Evolutionary conservation across 1,140 invertebrate genomes (phyloP), one percentile per base, ranked within the genome.

Genomic region (Lepidurus packardi): DNA sequence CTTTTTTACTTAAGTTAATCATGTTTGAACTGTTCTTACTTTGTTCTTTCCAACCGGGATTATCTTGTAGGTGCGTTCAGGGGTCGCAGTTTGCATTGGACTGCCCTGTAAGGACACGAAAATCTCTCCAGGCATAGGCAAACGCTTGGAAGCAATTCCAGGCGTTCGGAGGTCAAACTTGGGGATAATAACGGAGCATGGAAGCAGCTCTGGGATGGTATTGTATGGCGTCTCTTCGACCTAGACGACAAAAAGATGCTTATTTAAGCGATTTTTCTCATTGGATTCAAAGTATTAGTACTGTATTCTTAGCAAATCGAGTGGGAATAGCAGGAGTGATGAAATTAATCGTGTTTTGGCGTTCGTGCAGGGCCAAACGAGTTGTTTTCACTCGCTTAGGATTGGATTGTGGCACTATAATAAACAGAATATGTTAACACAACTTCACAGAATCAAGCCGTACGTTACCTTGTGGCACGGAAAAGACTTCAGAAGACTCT

Each of bases 261-360:
- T 13, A 13, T 1, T 65, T 65, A 11, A 16, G 13, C 34, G 34
- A 34, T 34, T 34, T 65, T 65, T 16, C 9, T 65, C 21, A 13
- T n/a, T 0, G 45, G 21, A 65, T 16, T 7, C 21, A 7, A 7
- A 65, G 6, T 65, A 1, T 65, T 1, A 0, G 21, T 65, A 65
- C 53, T 4, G n/a, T 65, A n/a, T 65, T 13, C 13, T 65, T 65
- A 7, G n/a, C 3, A 65, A 65, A 65, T 65, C 13, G 16, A n/a
- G 8, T 65, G n/a, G 53, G 53, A n/a, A 65, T 21, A 65, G 53
- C n/a, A n/a, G 53, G 53, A 65, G 53, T 65, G 21, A 65, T 65
- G 53, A 65, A 65, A 21, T 65, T 65, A 8, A 2, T 34, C 34
- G 53, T n/a, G 53, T 65, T n/a, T 9, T 65, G 53, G 21, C 53